Base-by-base conservation (phyloP, 2,797 vertebrate species). In the Helarctos malayanus region DNA sequence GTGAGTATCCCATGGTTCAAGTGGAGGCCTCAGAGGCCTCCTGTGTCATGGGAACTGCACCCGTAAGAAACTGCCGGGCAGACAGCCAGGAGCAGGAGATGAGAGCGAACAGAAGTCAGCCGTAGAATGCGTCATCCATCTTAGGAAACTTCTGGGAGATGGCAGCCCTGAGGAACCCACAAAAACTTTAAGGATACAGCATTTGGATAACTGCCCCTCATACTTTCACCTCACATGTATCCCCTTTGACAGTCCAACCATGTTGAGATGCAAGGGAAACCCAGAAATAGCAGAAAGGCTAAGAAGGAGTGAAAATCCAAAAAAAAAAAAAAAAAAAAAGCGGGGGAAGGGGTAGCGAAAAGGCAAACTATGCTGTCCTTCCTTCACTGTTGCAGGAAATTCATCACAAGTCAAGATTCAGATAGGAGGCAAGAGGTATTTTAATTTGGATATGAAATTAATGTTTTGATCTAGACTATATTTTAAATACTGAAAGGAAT, bases 1-100 rank as follows among this genome's bases (percentile, higher is more conserved):
- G 73, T 90, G 91, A 85, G 47, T 80, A 35, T 68, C 93, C 59
- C 54, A 16, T 21, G 29, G 57, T 91, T 80, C 29, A 80, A 76
- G 25, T 35, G 69, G 79, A 95, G 7, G 75, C 69, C 81, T 93
- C 63, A 73, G 89, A 69, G 95, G 21, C 35, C 84, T 84, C 57
- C 69, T 15, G n/a, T 97, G 80, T 94, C 95, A 65, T 97, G 95
- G 95, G 95, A 96, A 98, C 80, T 54, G 38, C 15, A 92, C 61
- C 57, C 57, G 2, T 82, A 97, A 95, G 91, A 90, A 88, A 92
- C 23, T 54, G 29, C 71, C 38, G 25, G 83, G 92, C 78, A 82
- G 47, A n/a, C 21, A 96, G 75, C 73, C 93, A 98, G 61, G 27
- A 59, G 56, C 27, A 80, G 18, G 65, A 97, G 79, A 92, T 78